phyloP scores from a whole-genome alignment of 2,888 invertebrate genomes.

The Melanophora roralis region DNA sequence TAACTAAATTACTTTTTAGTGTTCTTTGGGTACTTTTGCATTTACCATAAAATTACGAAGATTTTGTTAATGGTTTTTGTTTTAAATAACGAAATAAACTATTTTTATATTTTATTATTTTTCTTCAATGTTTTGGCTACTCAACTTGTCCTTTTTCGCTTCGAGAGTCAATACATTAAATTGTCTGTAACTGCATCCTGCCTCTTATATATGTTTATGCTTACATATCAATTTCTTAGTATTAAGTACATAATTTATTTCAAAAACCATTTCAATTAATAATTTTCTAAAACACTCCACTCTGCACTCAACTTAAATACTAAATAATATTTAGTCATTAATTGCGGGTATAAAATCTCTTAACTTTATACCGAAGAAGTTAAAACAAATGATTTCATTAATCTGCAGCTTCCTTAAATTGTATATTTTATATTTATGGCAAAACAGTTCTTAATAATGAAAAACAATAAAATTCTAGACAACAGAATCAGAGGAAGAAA shows the following conservation, averaged over 20 bases:
- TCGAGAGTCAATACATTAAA: too few relatives aligned
- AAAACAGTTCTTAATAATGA: constrained; percentile 51
- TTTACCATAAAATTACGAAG: too few relatives aligned
- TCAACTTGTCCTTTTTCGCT: too few relatives aligned
- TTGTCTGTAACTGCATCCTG: too few relatives aligned
- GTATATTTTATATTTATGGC: constrained; percentile 50
- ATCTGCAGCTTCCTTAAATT: constrained; percentile 59
- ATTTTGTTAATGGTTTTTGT: too few relatives aligned
- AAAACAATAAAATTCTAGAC: constrained; percentile 55
- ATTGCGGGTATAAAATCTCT: neutral
- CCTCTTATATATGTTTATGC: too few relatives aligned
- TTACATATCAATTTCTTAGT: too few relatives aligned
- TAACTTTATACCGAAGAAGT: constrained; percentile 9
- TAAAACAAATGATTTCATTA: constrained; percentile 59
- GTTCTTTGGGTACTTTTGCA: too few relatives aligned
- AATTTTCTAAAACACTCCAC: constrained; percentile 19
- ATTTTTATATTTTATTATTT: too few relatives aligned
- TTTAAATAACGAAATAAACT: too few relatives aligned
- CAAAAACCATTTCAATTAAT: constrained; percentile 28
- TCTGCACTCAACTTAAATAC: neutral
- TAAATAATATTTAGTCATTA: constrained; percentile 5
- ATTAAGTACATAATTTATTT: neutral
- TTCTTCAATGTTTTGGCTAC: too few relatives aligned
- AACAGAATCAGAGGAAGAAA: constrained; percentile 37
- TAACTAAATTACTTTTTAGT: too few relatives aligned